Evolutionary conservation across 2,888 invertebrate genomes (phyloP), one percentile per base, ranked within the genome.

Genomic region (Troglohyphantes excavatus): DNA sequence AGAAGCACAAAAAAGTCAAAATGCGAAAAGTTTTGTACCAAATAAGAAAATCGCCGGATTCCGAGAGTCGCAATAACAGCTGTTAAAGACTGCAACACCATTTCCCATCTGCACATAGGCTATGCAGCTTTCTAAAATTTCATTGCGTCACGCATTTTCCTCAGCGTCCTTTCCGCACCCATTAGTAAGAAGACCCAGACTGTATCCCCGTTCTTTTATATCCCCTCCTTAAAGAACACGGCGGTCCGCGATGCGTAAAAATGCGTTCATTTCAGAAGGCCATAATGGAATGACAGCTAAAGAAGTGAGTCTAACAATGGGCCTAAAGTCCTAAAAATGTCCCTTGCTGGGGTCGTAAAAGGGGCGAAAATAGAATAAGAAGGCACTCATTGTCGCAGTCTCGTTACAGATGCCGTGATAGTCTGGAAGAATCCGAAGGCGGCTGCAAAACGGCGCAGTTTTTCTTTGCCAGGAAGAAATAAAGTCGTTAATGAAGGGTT

Each of bases 201-300:
- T 26, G 9, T 59, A 78, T 33, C 29, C 3, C 9, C 29, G 9
- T 19, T 11, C 19, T 21, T 19, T 46, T 33, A 39, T 29, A 43
- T 81, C 26, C 53, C n/a, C 59, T 67, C 43, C 39, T 79, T 21
- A 67, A 79, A 43, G 27, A 26, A 70, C 59, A 53, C 59, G 23
- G 72, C 26, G 72, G 46, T 59, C 72, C n/a, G 11, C 23, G 43
- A 63, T 63, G 43, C 72, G 83, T 72, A 63, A 53, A 83, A 83
- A 73, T 83, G 83, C 72, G 59, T 83, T 83, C 72, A 78, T 86
- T 85, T 68, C 29, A 39, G 67, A 27, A 26, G 17, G 27, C 76
- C 70, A 78, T 78, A 70, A 86, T 86, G 70, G 70, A 86, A 78
- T 86, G 85, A 86, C 63, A 86, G 61, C 78, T 78, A 78, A 68